These are phyloP conservation scores for Campoletis sonorensis DNA, from an alignment of 1,140 invertebrate species.

Conservation along the genomic window DNA sequence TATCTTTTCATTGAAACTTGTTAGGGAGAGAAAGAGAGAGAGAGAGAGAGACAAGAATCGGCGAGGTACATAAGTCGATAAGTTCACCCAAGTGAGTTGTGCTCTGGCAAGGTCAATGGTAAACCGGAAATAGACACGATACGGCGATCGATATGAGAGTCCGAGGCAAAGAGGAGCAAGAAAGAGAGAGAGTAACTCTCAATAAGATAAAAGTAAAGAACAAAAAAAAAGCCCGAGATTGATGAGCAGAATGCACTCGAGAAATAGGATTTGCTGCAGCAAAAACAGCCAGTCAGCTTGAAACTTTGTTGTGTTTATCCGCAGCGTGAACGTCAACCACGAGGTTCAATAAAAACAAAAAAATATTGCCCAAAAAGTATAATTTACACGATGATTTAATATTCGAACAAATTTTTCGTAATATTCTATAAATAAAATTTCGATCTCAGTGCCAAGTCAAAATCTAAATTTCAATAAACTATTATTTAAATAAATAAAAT, in stretches of 20 bases:
- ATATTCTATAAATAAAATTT: too few species aligned
- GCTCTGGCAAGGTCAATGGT: constrained; percentile 7
- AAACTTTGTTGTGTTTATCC: neutral
- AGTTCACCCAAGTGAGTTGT: constrained; percentile 8
- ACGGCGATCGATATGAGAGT: neutral
- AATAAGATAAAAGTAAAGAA: neutral
- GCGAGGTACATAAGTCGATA: neutral
- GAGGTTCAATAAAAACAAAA: neutral
- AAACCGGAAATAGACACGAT: constrained; percentile 3
- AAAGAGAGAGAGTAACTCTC: neutral
- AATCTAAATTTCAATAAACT: too few species aligned
- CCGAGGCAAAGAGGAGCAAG: neutral
- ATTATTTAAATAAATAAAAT: too few species aligned
- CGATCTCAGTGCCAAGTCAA: too few species aligned
- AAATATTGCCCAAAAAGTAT: too few species aligned
- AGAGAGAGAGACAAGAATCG: too few species aligned
- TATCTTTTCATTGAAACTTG: too few species aligned
- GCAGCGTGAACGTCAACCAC: neutral
- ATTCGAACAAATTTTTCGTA: too few species aligned
- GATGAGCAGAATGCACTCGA: neutral
- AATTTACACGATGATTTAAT: too few species aligned
- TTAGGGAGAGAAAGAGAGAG: too few species aligned
- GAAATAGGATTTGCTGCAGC: neutral
- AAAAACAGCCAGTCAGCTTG: neutral
- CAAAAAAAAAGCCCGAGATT: neutral